A percentile compares a stretch with the other conserved stretches of the same genome.
Evolutionary conservation across 2,888 invertebrate species (phyloP).

Genomic region (Caenorhabditis becei): DNA sequence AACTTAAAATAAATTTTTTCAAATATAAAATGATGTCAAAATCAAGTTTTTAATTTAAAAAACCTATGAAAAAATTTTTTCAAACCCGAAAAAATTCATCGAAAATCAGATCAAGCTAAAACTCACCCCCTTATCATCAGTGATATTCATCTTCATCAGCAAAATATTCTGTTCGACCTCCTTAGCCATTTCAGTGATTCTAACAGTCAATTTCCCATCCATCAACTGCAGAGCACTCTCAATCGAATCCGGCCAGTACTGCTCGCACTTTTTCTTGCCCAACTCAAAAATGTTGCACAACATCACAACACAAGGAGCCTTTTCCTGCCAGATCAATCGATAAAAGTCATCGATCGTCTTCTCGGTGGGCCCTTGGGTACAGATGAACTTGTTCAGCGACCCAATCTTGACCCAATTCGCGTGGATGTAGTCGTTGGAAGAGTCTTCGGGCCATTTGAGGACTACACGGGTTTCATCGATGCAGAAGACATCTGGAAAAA

Average conservation of each 20-base stretch:
- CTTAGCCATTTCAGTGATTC: conserved; percentile 48
- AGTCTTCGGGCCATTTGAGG: conserved; percentile 67
- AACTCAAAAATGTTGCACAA: conserved; percentile 72
- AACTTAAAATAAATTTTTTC: too few relatives aligned
- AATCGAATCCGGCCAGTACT: conserved; percentile 72
- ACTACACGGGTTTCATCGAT: conserved; percentile 74
- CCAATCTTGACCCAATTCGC: conserved; percentile 74
- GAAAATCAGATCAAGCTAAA: too few relatives aligned
- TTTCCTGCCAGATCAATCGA: conserved; percentile 75
- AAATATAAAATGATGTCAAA: too few relatives aligned
- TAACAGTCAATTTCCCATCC: conserved; percentile 68
- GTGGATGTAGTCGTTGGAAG: conserved; percentile 72
- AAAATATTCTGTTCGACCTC: conserved; percentile 70
- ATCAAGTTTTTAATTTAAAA: too few relatives aligned
- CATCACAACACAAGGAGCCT: conserved; percentile 72
- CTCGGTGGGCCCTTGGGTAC: conserved; percentile 74
- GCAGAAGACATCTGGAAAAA: conserved; percentile 70
- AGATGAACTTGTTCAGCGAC: conserved; percentile 66
- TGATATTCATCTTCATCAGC: conserved; percentile 60
- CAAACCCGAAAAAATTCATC: too few relatives aligned
- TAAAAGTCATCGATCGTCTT: conserved; percentile 75
- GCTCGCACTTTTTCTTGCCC: conserved; percentile 76
- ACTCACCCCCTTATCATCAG: conserved; percentile 54
- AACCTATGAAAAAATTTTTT: too few relatives aligned
- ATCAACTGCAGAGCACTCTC: conserved; percentile 19